These are phyloP conservation scores for Amphiprion percula DNA, from an alignment of 2,113 vertebrate species.

Conservation along the genomic window DNA sequence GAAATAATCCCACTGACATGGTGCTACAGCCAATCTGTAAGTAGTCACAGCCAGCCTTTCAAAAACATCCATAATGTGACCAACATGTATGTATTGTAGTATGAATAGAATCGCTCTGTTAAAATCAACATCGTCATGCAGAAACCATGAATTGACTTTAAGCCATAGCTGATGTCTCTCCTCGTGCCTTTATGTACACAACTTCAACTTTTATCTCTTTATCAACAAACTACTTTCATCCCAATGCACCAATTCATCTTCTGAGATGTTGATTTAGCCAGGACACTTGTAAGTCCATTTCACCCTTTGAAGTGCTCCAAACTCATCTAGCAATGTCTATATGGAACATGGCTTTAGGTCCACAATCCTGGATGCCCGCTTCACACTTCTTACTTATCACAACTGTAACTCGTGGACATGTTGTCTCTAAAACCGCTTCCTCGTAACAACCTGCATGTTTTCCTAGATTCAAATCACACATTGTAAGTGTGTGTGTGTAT, in stretches of 20 bases:
- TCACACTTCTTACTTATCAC: conserved; percentile 1
- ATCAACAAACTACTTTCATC: not conserved
- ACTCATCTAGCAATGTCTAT: no score
- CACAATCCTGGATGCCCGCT: not conserved
- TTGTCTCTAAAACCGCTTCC: not conserved
- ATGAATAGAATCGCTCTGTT: no score
- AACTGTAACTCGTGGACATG: not conserved
- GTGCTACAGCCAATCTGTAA: no score
- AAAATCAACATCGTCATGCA: no score
- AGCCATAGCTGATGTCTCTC: not conserved
- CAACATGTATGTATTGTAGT: no score
- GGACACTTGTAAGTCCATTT: no score
- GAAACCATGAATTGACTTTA: not conserved
- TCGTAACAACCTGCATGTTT: conserved; percentile 6
- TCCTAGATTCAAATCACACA: conserved; percentile 32
- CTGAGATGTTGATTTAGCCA: conserved; percentile 3
- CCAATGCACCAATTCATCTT: not conserved
- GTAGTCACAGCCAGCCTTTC: no score
- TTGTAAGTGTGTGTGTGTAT: conserved; percentile 21
- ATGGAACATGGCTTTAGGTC: not conserved
- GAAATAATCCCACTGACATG: no score
- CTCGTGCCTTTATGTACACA: no score
- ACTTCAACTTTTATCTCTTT: not conserved
- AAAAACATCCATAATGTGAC: no score
- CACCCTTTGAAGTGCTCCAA: no score